Evolutionary conservation across 2,113 vertebrate species (phyloP).

Genomic region (Callorhinus ursinus): DNA sequence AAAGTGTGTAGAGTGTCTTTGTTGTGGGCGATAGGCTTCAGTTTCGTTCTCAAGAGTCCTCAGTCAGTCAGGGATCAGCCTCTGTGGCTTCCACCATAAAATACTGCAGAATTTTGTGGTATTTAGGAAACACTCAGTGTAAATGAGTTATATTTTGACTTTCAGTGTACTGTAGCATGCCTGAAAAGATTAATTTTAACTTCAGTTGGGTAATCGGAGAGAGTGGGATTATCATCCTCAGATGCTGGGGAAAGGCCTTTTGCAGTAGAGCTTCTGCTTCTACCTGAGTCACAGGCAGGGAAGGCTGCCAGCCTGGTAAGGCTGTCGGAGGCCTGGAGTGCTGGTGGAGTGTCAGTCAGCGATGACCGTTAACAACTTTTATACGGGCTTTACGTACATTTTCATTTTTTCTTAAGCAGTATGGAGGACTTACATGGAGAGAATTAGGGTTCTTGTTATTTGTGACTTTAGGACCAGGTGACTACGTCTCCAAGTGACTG

Average conservation of each 20-base stretch:
- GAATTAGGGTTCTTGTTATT: neutral
- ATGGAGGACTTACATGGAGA: neutral
- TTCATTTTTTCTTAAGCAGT: neutral
- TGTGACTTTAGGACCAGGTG: neutral
- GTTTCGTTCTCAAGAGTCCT: neutral
- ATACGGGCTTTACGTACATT: neutral
- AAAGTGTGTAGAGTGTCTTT: neutral
- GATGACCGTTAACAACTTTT: neutral
- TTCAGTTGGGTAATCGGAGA: neutral
- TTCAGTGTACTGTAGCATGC: neutral
- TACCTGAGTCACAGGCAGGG: neutral
- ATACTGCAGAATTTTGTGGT: neutral
- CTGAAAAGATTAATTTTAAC: neutral
- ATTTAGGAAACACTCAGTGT: neutral
- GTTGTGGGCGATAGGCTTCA: neutral
- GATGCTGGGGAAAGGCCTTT: neutral
- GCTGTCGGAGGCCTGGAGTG: neutral
- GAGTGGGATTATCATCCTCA: neutral
- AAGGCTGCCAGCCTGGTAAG: fast-evolving
- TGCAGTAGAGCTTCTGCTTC: neutral
- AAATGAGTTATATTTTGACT: neutral
- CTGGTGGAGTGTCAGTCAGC: neutral
- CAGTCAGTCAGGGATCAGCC: neutral
- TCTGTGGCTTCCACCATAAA: neutral
- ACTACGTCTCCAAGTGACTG: neutral